Conservation (phyloP, 2,797 vertebrate genomes). For the Hypotaenidia okinawae region DNA sequence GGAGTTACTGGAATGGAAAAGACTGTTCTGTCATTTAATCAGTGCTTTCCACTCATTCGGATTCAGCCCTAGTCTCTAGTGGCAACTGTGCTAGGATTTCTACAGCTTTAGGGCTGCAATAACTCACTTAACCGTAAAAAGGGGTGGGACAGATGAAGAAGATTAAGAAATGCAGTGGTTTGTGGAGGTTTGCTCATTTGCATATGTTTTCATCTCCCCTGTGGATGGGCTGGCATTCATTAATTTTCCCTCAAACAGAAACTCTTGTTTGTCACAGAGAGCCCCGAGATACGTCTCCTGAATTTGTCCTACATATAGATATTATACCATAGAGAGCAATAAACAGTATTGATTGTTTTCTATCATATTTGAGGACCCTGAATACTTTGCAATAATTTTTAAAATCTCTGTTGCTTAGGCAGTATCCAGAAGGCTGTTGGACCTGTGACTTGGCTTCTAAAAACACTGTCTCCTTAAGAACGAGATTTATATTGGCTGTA, state of each 20-base stretch:
- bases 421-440: not conserved
- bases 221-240: not conserved
- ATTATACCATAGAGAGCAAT: not conserved
- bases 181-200: slow-evolving; percentile 48
- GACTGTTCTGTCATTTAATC: slow-evolving; percentile 60
- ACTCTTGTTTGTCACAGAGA: slow-evolving; percentile 21
- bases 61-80: slow-evolving; percentile 50
- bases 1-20: slow-evolving; percentile 61
- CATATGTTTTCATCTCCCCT: slow-evolving; percentile 27
- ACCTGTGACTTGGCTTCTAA: slow-evolving; percentile 23
- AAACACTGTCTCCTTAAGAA: slow-evolving; percentile 54
- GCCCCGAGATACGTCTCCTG: not conserved
- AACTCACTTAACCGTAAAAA: slow-evolving; percentile 56
- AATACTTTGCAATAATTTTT: slow-evolving; percentile 19
- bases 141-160: slow-evolving; percentile 51
- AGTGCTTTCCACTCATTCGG: slow-evolving; percentile 41
- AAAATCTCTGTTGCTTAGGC: not conserved
- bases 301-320: not conserved
- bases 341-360: slow-evolving; percentile 20
- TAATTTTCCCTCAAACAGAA: slow-evolving; percentile 22
- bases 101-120: slow-evolving; percentile 48
- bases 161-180: slow-evolving; percentile 56
- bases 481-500: slow-evolving; percentile 44
- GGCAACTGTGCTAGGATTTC: slow-evolving; percentile 40
- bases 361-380: slow-evolving; percentile 38